These are phyloP conservation scores for Leptonema lineaticorne DNA, from an alignment of 1,140 invertebrate species.

Conservation along the genomic window DNA sequence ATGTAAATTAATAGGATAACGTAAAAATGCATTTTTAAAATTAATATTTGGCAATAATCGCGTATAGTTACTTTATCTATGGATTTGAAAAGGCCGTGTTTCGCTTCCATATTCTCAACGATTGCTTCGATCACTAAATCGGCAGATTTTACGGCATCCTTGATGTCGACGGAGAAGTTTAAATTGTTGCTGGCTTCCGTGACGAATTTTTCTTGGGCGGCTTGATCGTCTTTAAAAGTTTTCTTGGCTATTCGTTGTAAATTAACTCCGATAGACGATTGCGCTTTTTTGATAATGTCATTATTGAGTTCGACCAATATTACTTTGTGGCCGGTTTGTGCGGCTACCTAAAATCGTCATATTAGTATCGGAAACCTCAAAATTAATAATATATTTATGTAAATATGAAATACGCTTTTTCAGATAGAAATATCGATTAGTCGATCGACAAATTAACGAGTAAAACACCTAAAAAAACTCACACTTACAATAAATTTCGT, in stretches of 20 bases:
- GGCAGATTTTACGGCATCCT: conserved; percentile 61
- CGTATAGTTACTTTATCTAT: conserved; percentile 56
- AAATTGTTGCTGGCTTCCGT: conserved; percentile 62
- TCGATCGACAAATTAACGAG: too few species aligned
- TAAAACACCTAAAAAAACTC: too few species aligned
- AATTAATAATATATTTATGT: too few species aligned
- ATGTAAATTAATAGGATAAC: not conserved
- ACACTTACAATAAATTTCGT: too few species aligned
- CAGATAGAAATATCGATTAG: too few species aligned
- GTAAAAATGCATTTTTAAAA: not conserved
- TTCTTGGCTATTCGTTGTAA: conserved; percentile 78
- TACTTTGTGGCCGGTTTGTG: conserved; percentile 73
- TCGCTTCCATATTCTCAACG: conserved; percentile 79
- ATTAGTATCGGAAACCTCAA: too few species aligned
- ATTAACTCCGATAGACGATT: conserved; percentile 67
- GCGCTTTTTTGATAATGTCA: conserved; percentile 69
- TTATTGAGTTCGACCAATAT: conserved; percentile 72
- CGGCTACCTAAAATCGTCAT: conserved; percentile 66
- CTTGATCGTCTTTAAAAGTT: conserved; percentile 68
- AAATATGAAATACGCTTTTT: too few species aligned
- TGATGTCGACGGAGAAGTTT: conserved; percentile 61
- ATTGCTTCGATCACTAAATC: conserved; percentile 88
- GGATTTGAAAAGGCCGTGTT: conserved; percentile 74
- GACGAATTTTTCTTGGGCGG: conserved; percentile 68
- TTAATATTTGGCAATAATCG: not conserved